These are phyloP conservation scores for Denticeps clupeoides DNA, from an alignment of 2,797 vertebrate genomes.

Conservation along the genomic window DNA sequence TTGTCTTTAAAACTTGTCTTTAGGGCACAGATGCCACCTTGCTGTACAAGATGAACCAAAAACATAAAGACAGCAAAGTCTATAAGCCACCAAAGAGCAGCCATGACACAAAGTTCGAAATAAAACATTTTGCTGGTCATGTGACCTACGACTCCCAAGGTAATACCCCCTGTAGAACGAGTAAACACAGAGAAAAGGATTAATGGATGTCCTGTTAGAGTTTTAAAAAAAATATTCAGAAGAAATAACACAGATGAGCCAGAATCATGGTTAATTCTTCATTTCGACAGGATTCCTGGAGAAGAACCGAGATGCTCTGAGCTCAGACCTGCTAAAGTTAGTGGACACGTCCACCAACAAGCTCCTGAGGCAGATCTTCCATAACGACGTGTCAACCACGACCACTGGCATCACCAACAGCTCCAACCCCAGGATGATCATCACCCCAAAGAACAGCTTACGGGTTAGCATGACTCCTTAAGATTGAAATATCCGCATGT, in stretches of 20 bases:
- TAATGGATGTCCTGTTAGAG: too few relatives aligned
- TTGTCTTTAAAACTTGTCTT: too few relatives aligned
- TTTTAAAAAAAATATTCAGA: too few relatives aligned
- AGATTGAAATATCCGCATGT: neutral
- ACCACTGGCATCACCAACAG: conserved; percentile 20
- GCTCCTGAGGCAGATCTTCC: conserved; percentile 75
- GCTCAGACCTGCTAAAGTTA: conserved; percentile 69
- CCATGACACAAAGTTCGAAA: conserved; percentile 79
- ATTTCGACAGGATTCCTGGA: conserved; percentile 77
- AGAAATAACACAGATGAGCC: too few relatives aligned
- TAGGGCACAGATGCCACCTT: conserved; percentile 87
- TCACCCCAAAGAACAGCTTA: conserved; percentile 42
- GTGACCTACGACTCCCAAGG: conserved; percentile 86
- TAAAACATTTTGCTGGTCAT: conserved; percentile 82
- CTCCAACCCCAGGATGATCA: conserved; percentile 39
- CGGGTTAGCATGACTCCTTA: conserved; percentile 35
- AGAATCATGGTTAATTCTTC: neutral
- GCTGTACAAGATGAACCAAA: conserved; percentile 73
- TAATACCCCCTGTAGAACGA: conserved; percentile 31
- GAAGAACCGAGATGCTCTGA: conserved; percentile 87
- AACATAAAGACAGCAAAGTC: conserved; percentile 65
- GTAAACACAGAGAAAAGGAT: neutral
- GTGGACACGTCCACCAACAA: conserved; percentile 76
- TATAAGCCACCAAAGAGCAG: conserved; percentile 75
- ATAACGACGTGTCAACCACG: conserved; percentile 33